These are phyloP conservation scores for Drosophila pallidifrons DNA, from an alignment of 1,140 invertebrate species.

Conservation along the genomic window DNA sequence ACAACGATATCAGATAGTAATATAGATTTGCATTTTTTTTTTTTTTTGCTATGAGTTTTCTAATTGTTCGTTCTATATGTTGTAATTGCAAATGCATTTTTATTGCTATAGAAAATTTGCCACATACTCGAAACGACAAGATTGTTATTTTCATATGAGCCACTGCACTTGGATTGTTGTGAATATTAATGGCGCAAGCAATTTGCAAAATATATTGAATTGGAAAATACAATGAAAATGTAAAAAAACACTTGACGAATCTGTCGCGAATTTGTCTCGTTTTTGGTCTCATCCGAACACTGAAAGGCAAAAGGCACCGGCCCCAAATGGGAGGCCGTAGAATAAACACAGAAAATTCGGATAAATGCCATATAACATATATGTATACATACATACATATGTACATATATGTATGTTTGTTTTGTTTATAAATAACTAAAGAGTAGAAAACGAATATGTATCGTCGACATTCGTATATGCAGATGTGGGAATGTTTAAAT, in stretches of 20 bases:
- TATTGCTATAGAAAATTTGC: slow-evolving; percentile 36
- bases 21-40: slow-evolving; percentile 4
- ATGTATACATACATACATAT: neutral
- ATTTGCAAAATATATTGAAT: too few species aligned
- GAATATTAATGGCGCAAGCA: slow-evolving; percentile 43
- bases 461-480: neutral
- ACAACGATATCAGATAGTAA: neutral
- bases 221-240: slow-evolving; percentile 23
- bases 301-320: slow-evolving; percentile 57
- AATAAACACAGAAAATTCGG: slow-evolving; percentile 20
- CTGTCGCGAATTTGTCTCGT: neutral
- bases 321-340: slow-evolving; percentile 48
- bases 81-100: slow-evolving; percentile 3
- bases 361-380: slow-evolving; percentile 4
- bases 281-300: slow-evolving; percentile 40
- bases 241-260: slow-evolving; percentile 29
- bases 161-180: slow-evolving; percentile 17
- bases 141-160: slow-evolving; percentile 30
- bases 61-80: neutral
- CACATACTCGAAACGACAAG: slow-evolving; percentile 15
- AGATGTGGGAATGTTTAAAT: neutral
- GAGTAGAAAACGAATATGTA: slow-evolving; percentile 19
- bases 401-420: slow-evolving; percentile 1
- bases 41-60: neutral
- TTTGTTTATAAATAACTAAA: slow-evolving; percentile 39